Evolutionary conservation across 1,140 invertebrate species (phyloP).

Genomic region (Lasioglossum albipes): DNA sequence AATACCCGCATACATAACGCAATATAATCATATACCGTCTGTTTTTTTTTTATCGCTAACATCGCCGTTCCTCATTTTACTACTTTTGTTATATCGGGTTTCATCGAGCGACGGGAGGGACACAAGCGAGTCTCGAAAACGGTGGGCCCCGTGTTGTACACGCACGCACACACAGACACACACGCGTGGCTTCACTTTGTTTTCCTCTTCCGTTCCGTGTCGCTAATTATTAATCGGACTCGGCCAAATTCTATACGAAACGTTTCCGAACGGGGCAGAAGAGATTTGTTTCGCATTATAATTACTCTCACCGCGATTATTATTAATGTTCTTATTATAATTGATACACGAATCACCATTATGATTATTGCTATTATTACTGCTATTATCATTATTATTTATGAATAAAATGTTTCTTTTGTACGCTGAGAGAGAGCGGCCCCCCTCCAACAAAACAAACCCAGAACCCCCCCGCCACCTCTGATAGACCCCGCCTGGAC

Average conservation of each 20-base stretch:
- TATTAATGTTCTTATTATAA: conserved; percentile 52
- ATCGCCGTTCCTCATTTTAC: background rate
- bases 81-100: conserved; percentile 35
- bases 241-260: conserved; percentile 9
- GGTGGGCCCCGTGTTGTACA: too few relatives aligned
- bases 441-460: background rate
- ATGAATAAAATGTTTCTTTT: conserved; percentile 53
- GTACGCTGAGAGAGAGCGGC: conserved; percentile 57
- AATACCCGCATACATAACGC: background rate
- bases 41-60: background rate
- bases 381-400: conserved; percentile 38
- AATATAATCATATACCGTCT: background rate
- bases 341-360: conserved; percentile 28
- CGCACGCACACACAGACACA: too few relatives aligned
- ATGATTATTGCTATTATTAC: conserved; percentile 36
- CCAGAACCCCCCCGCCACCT: too few relatives aligned
- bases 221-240: conserved; percentile 27
- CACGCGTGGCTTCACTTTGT: too few relatives aligned
- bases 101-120: background rate
- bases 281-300: conserved; percentile 31
- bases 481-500: too few relatives aligned
- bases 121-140: too few relatives aligned
- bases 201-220: too few relatives aligned
- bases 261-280: background rate
- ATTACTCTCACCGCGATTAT: conserved; percentile 16